Base-by-base conservation (phyloP, 1,140 invertebrate species). In the Ctenoplectra terminalis region DNA sequence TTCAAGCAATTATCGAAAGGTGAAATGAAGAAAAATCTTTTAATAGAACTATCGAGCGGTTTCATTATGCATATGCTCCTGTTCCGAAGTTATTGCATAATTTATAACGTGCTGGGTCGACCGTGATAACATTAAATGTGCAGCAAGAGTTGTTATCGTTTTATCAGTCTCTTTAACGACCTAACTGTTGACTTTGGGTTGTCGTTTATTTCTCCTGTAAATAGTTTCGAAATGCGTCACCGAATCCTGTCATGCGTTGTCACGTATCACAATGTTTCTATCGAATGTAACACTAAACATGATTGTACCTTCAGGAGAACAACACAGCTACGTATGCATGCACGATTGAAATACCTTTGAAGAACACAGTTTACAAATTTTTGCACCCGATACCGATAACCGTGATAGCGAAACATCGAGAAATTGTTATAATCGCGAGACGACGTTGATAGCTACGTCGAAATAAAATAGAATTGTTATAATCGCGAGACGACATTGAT, bases 171-270 rank as follows among this genome's bases (percentile, higher is more conserved):
- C 40, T 31, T 50, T 48, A 60, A 76, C 63, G 73, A 82, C 52
- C 31, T 52, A 50, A 76, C 17, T 50, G 54, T 69, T 61, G 34
- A 69, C 34, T 69, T 76, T 67, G n/a, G n/a, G n/a, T 76, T 50
- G 50, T 50, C 34, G 34, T 63, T 79, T 74, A 29, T 64, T 74
- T 81, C 29, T n/a, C 61, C 60, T 82, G 71, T 61, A 82, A 61
- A 82, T 82, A 69, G 46, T 77, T 82, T 82, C 46, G 17, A 37
- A 43, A 50, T n/a, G 63, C 26, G 26, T 60, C 78, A 74, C 5
- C 48, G 11, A 77, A 52, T 63, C 23, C 20, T 37, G 29, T 11
- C 20, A 40, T 17, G 37, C 54, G 15, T 70, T 50, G 43, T 48
- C 75, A 54, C 43, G 52, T 71, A 60, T 23, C 40, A 11, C 43